phyloP scores from a whole-genome alignment of 1,140 invertebrate genomes.

The Trypoxylus dichotomus region DNA sequence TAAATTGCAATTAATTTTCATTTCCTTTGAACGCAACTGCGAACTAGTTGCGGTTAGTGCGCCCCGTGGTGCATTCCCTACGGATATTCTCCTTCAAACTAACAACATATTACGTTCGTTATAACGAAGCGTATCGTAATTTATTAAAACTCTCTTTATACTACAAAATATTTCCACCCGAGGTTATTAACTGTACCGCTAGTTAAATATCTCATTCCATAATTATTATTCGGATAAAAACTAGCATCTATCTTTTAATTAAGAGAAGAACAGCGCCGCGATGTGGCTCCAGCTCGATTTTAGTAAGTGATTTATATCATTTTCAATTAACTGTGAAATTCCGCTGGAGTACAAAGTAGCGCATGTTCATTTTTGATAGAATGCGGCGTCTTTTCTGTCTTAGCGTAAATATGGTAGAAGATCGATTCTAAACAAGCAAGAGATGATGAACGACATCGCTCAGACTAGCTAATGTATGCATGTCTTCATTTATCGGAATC shows the following conservation, averaged over 20 bases:
- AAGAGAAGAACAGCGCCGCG: neutral
- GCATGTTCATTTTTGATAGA: neutral
- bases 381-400: neutral
- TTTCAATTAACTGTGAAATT: constrained; percentile 26
- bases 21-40: neutral
- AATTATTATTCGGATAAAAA: neutral
- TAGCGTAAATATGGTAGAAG: neutral
- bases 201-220: neutral
- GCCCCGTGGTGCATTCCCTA: neutral
- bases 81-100: neutral
- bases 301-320: constrained; percentile 17
- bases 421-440: constrained; percentile 21
- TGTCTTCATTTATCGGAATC: neutral
- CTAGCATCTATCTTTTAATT: constrained; percentile 6
- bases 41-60: neutral
- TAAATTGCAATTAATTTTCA: constrained; percentile 13
- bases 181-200: neutral
- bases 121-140: neutral
- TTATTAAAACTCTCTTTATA: neutral
- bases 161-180: neutral
- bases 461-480: neutral
- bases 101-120: neutral
- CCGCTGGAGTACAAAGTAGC: neutral
- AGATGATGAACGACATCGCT: neutral
- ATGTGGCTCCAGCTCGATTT: neutral